Evolutionary conservation across 1,140 invertebrate species (phyloP).

Genomic region (Diorhabda carinulata): DNA sequence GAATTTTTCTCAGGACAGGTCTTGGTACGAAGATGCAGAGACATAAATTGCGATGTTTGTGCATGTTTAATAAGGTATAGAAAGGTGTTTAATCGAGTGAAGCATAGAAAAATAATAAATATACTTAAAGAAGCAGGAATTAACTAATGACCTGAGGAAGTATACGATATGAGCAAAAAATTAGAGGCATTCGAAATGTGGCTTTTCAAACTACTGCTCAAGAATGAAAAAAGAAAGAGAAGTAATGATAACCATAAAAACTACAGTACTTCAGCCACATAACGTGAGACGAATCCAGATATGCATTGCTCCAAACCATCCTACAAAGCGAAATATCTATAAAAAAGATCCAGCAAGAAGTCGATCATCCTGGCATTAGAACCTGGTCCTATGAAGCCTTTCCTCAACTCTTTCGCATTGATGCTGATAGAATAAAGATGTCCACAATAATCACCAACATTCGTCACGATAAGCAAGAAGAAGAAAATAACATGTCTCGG

Average conservation of each 20-base stretch:
- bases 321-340: not conserved
- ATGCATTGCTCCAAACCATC: not conserved
- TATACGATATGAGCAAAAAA: no score
- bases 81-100: not conserved
- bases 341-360: not conserved
- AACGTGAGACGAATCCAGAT: not conserved
- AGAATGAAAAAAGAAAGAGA: no score
- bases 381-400: not conserved
- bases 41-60: not conserved
- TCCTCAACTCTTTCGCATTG: no score
- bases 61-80: not conserved
- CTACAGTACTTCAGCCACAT: not conserved
- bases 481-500: no score
- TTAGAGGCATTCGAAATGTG: no score
- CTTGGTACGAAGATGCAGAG: not conserved
- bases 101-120: not conserved
- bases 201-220: no score
- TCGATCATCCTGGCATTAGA: not conserved
- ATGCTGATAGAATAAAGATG: no score
- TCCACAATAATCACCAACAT: no score
- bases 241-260: no score
- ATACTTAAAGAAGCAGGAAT: no score
- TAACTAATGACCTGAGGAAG: no score
- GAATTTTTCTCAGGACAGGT: not conserved
- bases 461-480: no score